Conservation (phyloP, 2,797 vertebrate genomes). For the Notolabrus celidotus region DNA sequence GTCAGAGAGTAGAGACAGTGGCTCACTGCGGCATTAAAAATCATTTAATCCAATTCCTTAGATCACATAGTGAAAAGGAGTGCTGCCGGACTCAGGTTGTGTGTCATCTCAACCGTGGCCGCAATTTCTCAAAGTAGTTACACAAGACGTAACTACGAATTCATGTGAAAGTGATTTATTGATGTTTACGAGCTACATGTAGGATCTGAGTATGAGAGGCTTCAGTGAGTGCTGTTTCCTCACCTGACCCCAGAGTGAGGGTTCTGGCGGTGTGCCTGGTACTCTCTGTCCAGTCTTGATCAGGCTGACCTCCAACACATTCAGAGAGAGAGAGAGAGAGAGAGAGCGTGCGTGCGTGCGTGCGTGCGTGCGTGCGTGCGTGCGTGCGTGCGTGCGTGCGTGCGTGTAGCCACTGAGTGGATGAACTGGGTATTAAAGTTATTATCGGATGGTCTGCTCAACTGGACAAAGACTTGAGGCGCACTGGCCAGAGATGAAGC, state of each 20-base stretch:
- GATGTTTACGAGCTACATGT: constrained; percentile 7
- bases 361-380: constrained; percentile 12
- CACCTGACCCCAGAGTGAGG: constrained; percentile 4
- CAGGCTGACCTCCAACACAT: constrained; percentile 31
- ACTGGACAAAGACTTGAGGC: constrained; percentile 39
- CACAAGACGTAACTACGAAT: neutral
- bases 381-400: constrained; percentile 9
- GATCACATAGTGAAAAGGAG: neutral
- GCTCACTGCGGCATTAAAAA: neutral
- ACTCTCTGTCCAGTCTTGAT: neutral
- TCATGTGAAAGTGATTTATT: neutral
- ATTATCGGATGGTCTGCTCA: constrained; percentile 37
- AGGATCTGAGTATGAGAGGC: constrained; percentile 1
- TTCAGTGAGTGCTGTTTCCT: constrained; percentile 1
- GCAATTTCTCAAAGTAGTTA: neutral
- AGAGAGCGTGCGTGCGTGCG: neutral
- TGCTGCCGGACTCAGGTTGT: neutral
- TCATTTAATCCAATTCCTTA: neutral
- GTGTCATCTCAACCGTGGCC: neutral
- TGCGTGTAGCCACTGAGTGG: constrained; percentile 1
- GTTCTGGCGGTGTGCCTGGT: constrained; percentile 29
- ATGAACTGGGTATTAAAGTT: constrained; percentile 37
- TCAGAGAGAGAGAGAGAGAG: constrained; percentile 13
- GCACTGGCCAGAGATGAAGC: constrained; percentile 27
- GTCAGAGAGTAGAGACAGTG: too few relatives aligned